Evolutionary conservation across 2,888 invertebrate genomes (phyloP).

Genomic region (Napeogenes sylphis): DNA sequence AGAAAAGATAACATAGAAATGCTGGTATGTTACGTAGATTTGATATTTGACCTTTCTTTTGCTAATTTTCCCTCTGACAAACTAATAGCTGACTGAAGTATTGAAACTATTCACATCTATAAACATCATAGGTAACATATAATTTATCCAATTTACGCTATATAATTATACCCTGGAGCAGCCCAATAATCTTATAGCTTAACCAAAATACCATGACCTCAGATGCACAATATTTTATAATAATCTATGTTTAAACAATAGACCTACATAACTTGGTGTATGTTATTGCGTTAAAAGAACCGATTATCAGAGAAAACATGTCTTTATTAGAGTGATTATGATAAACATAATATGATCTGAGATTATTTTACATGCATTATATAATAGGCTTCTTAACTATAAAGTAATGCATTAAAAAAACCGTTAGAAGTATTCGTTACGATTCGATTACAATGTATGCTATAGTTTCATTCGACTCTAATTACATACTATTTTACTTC

Average conservation of each 20-base stretch:
- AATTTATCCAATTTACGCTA: slow-evolving; percentile 30
- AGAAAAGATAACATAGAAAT: slow-evolving; percentile 8
- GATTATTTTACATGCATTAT: slow-evolving; percentile 16
- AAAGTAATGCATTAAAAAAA: too few relatives aligned
- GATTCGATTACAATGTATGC: too few relatives aligned
- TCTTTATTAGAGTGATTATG: slow-evolving; percentile 61
- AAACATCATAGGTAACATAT: slow-evolving; percentile 11
- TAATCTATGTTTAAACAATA: slow-evolving; percentile 7
- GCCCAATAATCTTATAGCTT: slow-evolving; percentile 43
- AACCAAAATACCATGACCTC: slow-evolving; percentile 38
- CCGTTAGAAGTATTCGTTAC: too few relatives aligned
- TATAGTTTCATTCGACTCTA: too few relatives aligned
- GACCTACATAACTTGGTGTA: slow-evolving; percentile 42
- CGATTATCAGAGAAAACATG: slow-evolving; percentile 49
- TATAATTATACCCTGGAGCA: slow-evolving; percentile 57
- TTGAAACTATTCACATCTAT: background rate
- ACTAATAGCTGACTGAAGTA: too few relatives aligned
- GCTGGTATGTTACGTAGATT: background rate
- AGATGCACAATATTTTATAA: slow-evolving; percentile 15
- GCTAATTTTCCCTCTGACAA: too few relatives aligned
- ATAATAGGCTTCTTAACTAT: too few relatives aligned
- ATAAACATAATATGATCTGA: slow-evolving; percentile 48
- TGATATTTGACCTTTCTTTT: too few relatives aligned
- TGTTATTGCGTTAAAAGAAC: slow-evolving; percentile 44
- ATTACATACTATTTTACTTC: too few relatives aligned